Conservation (phyloP, 2,888 invertebrate species). For the Drosophila meridionalis region DNA sequence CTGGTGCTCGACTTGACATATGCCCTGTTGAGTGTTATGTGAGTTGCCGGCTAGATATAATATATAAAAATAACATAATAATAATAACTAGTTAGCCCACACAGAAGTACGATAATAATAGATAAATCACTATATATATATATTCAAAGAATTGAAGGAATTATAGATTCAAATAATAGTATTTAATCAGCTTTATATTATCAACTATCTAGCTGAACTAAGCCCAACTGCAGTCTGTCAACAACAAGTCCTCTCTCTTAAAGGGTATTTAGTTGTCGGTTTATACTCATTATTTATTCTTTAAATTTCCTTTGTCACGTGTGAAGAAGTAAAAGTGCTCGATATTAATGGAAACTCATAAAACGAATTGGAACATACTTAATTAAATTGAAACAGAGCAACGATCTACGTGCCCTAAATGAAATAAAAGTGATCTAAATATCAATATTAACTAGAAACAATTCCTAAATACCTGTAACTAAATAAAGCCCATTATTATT, state of each 20-base stretch:
- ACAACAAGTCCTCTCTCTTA: too few relatives aligned
- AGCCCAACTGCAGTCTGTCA: not conserved
- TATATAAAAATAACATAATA: too few relatives aligned
- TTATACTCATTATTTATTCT: too few relatives aligned
- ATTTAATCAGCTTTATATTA: not conserved
- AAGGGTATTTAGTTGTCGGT: not conserved
- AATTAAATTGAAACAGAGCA: not conserved
- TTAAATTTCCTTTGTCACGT: slow-evolving; percentile 6
- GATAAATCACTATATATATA: not conserved
- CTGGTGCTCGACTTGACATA: not conserved
- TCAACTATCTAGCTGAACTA: not conserved
- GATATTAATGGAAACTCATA: not conserved
- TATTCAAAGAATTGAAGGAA: not conserved
- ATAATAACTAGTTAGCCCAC: not conserved
- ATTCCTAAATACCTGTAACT: not conserved
- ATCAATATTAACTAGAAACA: not conserved
- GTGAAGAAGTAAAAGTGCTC: not conserved
- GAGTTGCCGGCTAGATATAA: not conserved
- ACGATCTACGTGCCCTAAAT: not conserved
- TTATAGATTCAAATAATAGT: not conserved
- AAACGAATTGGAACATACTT: not conserved
- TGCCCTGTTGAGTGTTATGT: not conserved
- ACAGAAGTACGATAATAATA: not conserved
- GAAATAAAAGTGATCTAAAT: not conserved
- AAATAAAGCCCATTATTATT: not conserved